Percentiles rank a stretch among this genome's conserved stretches.
These are phyloP conservation scores for Phallusia fumigata DNA, from an alignment of 23 tunicate genomes.

Conservation along the genomic window DNA sequence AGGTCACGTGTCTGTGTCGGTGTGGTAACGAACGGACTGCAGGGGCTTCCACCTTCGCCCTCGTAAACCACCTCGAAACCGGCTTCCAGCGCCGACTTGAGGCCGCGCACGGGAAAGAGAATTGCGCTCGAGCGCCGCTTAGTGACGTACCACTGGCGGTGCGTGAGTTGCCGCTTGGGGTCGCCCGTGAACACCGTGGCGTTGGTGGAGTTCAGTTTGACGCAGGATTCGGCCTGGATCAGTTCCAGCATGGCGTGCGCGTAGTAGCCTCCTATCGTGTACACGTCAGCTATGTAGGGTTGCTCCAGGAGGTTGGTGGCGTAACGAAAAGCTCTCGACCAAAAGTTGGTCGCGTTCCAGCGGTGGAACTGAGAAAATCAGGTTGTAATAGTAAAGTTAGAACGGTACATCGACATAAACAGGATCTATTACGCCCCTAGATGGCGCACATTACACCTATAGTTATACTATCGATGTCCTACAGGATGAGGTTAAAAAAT, in stretches of 20 bases:
- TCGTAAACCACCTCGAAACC: conserved; percentile 56
- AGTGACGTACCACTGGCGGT: conserved; percentile 50
- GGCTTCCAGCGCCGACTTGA: conserved; percentile 60
- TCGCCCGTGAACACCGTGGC: conserved; percentile 51
- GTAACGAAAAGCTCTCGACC: neutral
- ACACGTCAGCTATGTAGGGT: conserved; percentile 18
- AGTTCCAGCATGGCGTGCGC: conserved; percentile 38
- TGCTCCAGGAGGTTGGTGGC: conserved; percentile 17
- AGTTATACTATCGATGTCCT: no score
- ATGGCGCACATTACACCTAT: no score
- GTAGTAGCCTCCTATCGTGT: conserved; percentile 64
- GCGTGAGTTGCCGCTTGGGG: conserved; percentile 29
- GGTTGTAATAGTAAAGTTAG: neutral
- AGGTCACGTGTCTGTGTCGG: neutral
- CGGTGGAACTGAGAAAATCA: neutral
- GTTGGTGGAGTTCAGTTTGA: conserved; percentile 14
- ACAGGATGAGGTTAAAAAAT: no score
- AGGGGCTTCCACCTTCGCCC: conserved; percentile 69
- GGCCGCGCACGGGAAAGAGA: conserved; percentile 31
- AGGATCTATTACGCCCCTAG: no score
- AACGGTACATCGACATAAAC: no score
- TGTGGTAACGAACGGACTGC: conserved; percentile 34
- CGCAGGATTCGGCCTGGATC: conserved; percentile 51
- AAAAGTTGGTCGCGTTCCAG: conserved; percentile 8
- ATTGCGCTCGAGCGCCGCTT: conserved; percentile 19